Evolutionary conservation across 2,113 vertebrate species (phyloP).

Genomic region (Amblyornis subalaris): DNA sequence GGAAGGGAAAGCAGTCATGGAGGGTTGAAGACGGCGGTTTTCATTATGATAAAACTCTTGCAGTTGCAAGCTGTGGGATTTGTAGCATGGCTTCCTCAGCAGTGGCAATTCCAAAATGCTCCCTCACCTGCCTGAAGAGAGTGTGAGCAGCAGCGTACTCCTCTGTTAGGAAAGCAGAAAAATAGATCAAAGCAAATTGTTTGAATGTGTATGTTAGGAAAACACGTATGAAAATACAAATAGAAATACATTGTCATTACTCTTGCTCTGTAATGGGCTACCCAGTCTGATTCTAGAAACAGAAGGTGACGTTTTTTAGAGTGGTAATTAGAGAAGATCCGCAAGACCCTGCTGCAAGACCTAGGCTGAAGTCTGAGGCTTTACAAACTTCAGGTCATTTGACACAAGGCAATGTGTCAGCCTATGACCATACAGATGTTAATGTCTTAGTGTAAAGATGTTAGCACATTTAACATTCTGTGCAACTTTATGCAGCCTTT

Average conservation of each 20-base stretch:
- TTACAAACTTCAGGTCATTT: background rate
- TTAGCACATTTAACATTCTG: background rate
- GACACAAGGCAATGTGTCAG: background rate
- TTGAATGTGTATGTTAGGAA: background rate
- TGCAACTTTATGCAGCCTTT: background rate
- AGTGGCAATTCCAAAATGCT: background rate
- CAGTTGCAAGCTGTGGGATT: background rate
- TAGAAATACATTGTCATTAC: background rate
- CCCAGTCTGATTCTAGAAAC: background rate
- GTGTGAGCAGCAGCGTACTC: background rate
- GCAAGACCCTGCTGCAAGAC: background rate
- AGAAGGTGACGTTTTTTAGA: background rate
- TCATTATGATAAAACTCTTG: background rate
- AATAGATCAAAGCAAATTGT: background rate
- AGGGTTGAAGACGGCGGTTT: background rate
- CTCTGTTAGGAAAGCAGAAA: background rate
- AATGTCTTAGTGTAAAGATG: background rate
- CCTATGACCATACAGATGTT: background rate
- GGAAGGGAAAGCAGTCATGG: background rate
- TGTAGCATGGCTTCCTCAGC: background rate
- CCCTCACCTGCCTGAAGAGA: background rate
- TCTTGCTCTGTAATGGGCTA: background rate
- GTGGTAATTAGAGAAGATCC: background rate
- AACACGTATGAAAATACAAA: background rate
- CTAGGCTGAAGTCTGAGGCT: background rate